Base-by-base conservation (phyloP, 2,113 vertebrate genomes). In the Nerophis ophidion region DNA sequence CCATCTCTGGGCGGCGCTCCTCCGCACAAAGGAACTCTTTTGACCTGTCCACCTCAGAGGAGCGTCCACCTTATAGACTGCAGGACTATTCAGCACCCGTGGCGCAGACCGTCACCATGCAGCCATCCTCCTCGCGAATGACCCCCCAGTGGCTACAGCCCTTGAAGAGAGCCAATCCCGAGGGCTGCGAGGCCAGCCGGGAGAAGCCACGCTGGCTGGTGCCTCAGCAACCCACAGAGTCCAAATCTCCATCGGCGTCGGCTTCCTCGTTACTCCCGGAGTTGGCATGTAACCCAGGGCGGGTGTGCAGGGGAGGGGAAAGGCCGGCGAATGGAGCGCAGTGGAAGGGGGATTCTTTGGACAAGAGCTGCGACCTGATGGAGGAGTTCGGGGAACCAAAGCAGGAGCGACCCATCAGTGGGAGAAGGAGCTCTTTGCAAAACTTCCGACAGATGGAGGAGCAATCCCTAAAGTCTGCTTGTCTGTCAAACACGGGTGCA, bases 101-200 rank as follows among this genome's bases (percentile, higher is more conserved):
- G 0, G 86, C 89, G 72, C 90, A 84, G 66, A 76, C 87, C 6
- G 84, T 89, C 57, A 89, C 88, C 61, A 87, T 85, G 26, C 89
- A 89, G 75, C 85, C 87, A 0, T 59, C 86, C 8, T 84, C 86
- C 3, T 83, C 79, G 34, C 66, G 82, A 2, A 84, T 81, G 54
- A 16, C 90, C 12, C 92, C 93, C 0, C 82, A 90, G 65, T 96
- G 93, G 93, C 79, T 95, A 11, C 90, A 92, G 59, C 85, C 93
- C 9, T 71, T 89, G 66, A 74, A 78, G 53, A 63, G 68, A 14
- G 74, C 62, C 1, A 66, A 66, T 12, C 81, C 74, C 7, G 86
- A 79, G 48, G 84, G 77, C 42, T 80, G 75, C 0, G 77, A 69
- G 48, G 42, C 57, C 11, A 69, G 10, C 70, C 72, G 73, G 45